These are phyloP conservation scores for Ashinkailepas kermadecensis DNA, from an alignment of 2,888 invertebrate species.

Conservation along the genomic window DNA sequence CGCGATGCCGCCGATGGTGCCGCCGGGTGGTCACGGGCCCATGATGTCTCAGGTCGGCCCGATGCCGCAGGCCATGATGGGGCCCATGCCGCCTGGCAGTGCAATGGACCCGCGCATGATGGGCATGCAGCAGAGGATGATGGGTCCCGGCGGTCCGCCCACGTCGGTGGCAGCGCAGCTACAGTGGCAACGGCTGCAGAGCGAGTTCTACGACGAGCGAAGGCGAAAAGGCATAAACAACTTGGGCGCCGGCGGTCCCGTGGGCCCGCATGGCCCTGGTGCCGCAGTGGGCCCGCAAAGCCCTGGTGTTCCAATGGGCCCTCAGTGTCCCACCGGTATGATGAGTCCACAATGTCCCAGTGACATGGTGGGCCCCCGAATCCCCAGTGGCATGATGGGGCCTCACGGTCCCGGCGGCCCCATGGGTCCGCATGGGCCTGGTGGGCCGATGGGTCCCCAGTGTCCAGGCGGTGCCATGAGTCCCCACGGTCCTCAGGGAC, in stretches of 20 bases:
- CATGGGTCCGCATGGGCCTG: too few relatives aligned
- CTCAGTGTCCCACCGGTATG: too few relatives aligned
- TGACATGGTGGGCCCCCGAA: too few relatives aligned
- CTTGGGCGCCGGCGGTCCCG: slow-evolving; percentile 34
- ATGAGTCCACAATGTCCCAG: too few relatives aligned
- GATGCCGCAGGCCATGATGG: slow-evolving; percentile 34
- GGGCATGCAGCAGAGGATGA: slow-evolving; percentile 34
- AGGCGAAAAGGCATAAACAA: slow-evolving; percentile 47
- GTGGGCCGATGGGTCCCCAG: too few relatives aligned
- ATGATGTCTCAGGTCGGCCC: slow-evolving; percentile 35
- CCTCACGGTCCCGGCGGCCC: too few relatives aligned
- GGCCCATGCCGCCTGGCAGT: slow-evolving; percentile 34
- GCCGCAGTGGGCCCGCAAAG: too few relatives aligned
- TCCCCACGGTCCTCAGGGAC: too few relatives aligned
- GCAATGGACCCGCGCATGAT: slow-evolving; percentile 30
- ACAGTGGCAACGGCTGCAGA: slow-evolving; percentile 86
- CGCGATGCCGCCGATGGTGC: slow-evolving; percentile 34
- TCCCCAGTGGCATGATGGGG: too few relatives aligned
- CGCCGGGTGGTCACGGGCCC: slow-evolving; percentile 39
- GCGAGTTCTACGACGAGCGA: slow-evolving; percentile 71
- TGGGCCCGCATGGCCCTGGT: slow-evolving; percentile 33
- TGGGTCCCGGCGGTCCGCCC: slow-evolving; percentile 33
- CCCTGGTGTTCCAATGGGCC: too few relatives aligned
- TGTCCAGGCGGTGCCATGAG: too few relatives aligned
- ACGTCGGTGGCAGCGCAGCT: slow-evolving; percentile 55